Evolutionary conservation across 35 echinoderm and acorn worm genomes (phyloP), one percentile per base, ranked within the genome.

Genomic region (Lytechinus variegatus): DNA sequence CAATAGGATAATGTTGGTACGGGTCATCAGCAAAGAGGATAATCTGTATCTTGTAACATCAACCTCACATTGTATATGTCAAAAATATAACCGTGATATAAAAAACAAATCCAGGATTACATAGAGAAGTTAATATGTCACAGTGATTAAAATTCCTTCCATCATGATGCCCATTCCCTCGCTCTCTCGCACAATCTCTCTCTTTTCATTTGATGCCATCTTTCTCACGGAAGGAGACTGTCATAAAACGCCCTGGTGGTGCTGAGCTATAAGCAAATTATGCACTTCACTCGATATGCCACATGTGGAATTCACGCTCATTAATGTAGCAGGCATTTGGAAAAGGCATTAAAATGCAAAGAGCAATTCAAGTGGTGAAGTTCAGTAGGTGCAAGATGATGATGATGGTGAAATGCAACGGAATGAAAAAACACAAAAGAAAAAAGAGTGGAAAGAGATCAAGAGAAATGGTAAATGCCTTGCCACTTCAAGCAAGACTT

Each of bases 201-300:
- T 79, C 52, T 93, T 57, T 93, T 27, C 92, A 24, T 93, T 93
- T 24, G 19, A 55, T 16, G 55, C 21, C 7, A 24, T 57, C n/a
- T 27, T 54, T 57, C 92, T 55, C 92, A 54, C 54, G 53, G 92
- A 57, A 54, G 53, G 92, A 93, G 54, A 93, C 28, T 93, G 92
- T 93, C 92, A 93, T 93, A 55, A 55, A 93, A 93, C 92, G 92
- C 92, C 53, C 54, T 57, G 53, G 52, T 93, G 92, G 92, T 93
- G 92, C 51, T 93, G 92, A 55, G 92, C 92, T 93, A 93, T 93
- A 93, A 93, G 92, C 92, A 93, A 93, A 93, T 93, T 93, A 93
- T 93, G 92, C 92, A 93, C 92, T 57, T 54, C 92, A 93, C 92
- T 93, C 92, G 10, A 93, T 93, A 93, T 93, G 92, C 92, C 92